A percentile compares a stretch with the other conserved stretches of the same genome.
Evolutionary conservation across 2,888 invertebrate genomes (phyloP).

Genomic region (Eristalis pertinax): DNA sequence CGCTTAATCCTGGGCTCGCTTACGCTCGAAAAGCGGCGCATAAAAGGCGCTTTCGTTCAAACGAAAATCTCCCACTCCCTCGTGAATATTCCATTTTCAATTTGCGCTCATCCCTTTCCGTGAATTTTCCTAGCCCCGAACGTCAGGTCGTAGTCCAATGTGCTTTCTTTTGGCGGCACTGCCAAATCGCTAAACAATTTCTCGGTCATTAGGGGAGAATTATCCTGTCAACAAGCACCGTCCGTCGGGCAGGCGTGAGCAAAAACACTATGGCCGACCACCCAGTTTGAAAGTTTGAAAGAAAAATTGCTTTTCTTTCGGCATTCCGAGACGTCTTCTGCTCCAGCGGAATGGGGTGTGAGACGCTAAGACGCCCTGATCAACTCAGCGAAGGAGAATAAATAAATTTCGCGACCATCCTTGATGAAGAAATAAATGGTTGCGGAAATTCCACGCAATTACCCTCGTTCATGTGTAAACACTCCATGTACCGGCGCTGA

Average conservation of each 20-base stretch:
- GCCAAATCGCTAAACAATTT: conserved; percentile 39
- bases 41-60: neutral
- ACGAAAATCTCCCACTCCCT: neutral
- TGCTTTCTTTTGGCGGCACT: neutral
- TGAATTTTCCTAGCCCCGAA: neutral
- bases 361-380: neutral
- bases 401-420: conserved; percentile 5
- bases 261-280: neutral
- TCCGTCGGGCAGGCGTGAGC: neutral
- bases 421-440: conserved; percentile 32
- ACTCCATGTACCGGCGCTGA: neutral
- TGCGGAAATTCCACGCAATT: conserved; percentile 4
- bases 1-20: neutral
- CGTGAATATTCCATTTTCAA: neutral
- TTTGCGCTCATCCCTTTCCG: neutral
- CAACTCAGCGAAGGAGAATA: conserved; percentile 4
- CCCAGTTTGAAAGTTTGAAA: neutral
- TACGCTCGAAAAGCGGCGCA: neutral
- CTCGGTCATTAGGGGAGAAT: conserved; percentile 47
- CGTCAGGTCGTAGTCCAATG: neutral
- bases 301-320: conserved; percentile 53
- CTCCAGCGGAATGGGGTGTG: neutral
- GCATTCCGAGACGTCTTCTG: conserved; percentile 24
- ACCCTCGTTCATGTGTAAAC: conserved; percentile 15
- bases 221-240: conserved; percentile 53